These are phyloP conservation scores for Dascillus cervinus DNA, from an alignment of 2,888 invertebrate species.

Conservation along the genomic window DNA sequence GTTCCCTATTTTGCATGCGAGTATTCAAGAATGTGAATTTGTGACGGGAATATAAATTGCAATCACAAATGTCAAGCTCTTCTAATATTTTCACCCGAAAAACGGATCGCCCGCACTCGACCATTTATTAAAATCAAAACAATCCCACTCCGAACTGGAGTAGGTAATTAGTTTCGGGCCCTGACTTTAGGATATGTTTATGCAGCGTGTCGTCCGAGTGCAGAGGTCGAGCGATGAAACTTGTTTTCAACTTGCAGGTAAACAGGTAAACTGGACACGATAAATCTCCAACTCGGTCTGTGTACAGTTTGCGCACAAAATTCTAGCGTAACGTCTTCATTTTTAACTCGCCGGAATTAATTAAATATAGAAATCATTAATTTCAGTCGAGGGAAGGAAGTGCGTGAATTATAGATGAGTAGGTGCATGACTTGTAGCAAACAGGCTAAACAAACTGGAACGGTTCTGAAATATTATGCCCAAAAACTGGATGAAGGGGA, in stretches of 20 bases:
- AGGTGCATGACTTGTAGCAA: too few relatives aligned
- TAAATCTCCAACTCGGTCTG: conserved; percentile 25
- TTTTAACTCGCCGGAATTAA: too few relatives aligned
- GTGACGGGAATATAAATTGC: conserved; percentile 26
- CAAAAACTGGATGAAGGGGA: too few relatives aligned
- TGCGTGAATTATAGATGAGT: too few relatives aligned
- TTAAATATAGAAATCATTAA: too few relatives aligned
- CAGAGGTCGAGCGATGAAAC: conserved; percentile 33
- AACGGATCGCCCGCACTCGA: conserved; percentile 12
- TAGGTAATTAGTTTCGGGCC: conserved; percentile 30
- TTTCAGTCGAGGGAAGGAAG: too few relatives aligned
- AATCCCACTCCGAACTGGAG: too few relatives aligned
- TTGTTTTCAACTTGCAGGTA: conserved; percentile 29
- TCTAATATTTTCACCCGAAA: conserved; percentile 16
- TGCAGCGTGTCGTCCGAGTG: conserved; percentile 31
- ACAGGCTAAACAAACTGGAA: too few relatives aligned
- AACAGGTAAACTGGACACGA: conserved; percentile 31
- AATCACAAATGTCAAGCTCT: conserved; percentile 22
- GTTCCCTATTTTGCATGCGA: conserved; percentile 22
- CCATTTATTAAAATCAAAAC: too few relatives aligned
- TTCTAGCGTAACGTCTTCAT: too few relatives aligned
- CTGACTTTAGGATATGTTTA: conserved; percentile 27
- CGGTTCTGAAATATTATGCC: too few relatives aligned
- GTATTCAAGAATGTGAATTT: conserved; percentile 27
- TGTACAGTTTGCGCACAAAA: too few relatives aligned